Base-by-base conservation (phyloP, 2,888 invertebrate species). In the Neoascia interrupta region DNA sequence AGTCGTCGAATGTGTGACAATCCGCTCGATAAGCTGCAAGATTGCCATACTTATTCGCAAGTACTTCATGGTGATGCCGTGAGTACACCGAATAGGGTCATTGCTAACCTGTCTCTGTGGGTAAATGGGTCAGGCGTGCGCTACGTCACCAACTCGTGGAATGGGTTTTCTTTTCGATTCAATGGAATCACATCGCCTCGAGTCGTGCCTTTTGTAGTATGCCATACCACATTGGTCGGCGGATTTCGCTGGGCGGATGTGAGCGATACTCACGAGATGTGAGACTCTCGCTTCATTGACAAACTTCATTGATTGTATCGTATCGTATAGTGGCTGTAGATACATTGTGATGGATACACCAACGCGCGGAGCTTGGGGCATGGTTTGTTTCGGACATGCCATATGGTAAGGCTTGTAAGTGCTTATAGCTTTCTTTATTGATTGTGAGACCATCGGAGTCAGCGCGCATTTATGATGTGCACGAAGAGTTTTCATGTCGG, bases 111-210 rank as follows among this genome's bases (percentile, higher is more conserved):
- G 82, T 58, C 82, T 83, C 58, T 56, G 18, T 81, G 73, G 79
- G 80, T 81, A 83, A 82, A 83, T 83, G 39, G 83, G 83, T 82
- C 82, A 83, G 81, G 76, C 82, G 82, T 83, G 82, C 81, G 82
- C 74, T 80, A 82, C 80, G 81, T 82, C 81, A 82, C 81, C 31
- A 45, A 49, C 26, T 54, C 49, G 64, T 75, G 31, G 13, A 61
- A 69, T 51, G 56, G 69, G 75, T 81, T 82, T 82, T 75, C 75
- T 79, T 81, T 81, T 81, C 58, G 41, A 70, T 53, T 75, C 60
- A 49, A 53, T 36, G 41, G 45, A 79, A 63, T 74, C 37, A 36
- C 66, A 61, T 58, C 43, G 47, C n/a, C n/a, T n/a, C n/a, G n/a
- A n/a, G n/a, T n/a, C n/a, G n/a, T n/a, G n/a, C n/a, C n/a, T n/a